These are phyloP conservation scores for Centropus unirufus DNA, from an alignment of 2,113 vertebrate species.

Conservation along the genomic window DNA sequence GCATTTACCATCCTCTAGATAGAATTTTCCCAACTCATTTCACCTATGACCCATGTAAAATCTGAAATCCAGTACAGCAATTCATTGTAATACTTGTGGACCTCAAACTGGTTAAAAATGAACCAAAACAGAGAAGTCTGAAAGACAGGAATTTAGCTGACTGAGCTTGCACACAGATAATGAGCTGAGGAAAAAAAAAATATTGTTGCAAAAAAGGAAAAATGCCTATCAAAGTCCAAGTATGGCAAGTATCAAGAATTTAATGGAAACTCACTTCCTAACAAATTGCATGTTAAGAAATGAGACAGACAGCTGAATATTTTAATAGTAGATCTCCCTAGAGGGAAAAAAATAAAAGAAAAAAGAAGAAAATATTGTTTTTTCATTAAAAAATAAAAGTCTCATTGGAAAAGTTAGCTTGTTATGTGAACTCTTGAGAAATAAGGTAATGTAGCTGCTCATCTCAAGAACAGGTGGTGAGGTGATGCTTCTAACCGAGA, in stretches of 20 bases:
- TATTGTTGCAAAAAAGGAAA: constrained; percentile 18
- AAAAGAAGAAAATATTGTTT: constrained; percentile 1
- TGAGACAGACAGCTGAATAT: constrained; percentile 50
- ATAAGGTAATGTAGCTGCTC: neutral
- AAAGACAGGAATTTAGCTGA: constrained; percentile 30
- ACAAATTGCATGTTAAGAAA: constrained; percentile 55
- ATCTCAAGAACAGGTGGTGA: neutral
- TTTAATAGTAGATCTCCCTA: constrained; percentile 18
- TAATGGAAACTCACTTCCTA: constrained; percentile 61
- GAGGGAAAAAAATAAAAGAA: neutral
- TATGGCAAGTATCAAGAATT: constrained; percentile 49
- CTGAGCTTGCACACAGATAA: constrained; percentile 44
- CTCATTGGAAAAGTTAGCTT: constrained; percentile 20
- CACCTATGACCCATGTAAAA: neutral
- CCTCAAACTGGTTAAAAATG: neutral
- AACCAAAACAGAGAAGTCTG: neutral
- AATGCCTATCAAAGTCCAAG: constrained; percentile 57
- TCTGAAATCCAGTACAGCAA: neutral
- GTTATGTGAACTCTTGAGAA: neutral
- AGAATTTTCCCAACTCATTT: neutral
- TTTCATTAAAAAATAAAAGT: constrained; percentile 6
- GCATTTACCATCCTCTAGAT: neutral
- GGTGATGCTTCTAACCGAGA: constrained; percentile 11
- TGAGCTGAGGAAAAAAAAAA: constrained; percentile 14
- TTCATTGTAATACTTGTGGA: neutral